These are phyloP conservation scores for Ormyrus nitidulus DNA, from an alignment of 2,888 invertebrate genomes.

Conservation along the genomic window DNA sequence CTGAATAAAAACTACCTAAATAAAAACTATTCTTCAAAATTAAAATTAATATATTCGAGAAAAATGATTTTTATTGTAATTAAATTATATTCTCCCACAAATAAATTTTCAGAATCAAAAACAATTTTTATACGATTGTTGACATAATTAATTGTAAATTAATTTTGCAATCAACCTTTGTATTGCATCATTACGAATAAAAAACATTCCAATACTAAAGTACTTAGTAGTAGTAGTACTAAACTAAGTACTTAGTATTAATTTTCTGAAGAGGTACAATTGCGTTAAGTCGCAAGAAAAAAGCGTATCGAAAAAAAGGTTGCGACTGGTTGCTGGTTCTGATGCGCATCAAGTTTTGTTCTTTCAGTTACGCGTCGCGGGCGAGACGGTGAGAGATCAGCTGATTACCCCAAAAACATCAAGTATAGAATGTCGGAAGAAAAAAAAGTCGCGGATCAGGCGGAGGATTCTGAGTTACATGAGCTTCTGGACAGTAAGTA, in stretches of 20 bases:
- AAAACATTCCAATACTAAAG: neutral
- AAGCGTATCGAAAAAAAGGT: neutral
- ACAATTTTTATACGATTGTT: neutral
- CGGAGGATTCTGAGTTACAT: conserved; percentile 83
- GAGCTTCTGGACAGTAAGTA: conserved; percentile 86
- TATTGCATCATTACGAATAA: neutral
- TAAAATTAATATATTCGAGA: neutral
- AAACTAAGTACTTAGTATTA: neutral
- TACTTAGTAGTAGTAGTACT: neutral
- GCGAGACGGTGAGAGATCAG: conserved; percentile 24
- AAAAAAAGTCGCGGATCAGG: conserved; percentile 64
- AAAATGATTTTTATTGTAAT: conserved; percentile 9
- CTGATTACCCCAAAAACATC: conserved; percentile 42
- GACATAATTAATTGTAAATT: conserved; percentile 3
- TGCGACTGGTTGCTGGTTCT: neutral
- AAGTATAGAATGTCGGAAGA: conserved; percentile 67
- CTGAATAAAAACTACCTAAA: too few relatives aligned
- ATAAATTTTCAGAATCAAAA: conserved; percentile 30
- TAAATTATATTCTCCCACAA: conserved; percentile 5
- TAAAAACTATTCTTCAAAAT: neutral
- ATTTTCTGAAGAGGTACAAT: neutral
- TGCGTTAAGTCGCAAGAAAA: neutral
- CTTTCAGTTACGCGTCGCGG: neutral
- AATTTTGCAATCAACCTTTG: neutral
- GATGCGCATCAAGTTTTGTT: conserved; percentile 12